Evolutionary conservation across 1,140 invertebrate species (phyloP).

Genomic region (Neodiprion lecontei): DNA sequence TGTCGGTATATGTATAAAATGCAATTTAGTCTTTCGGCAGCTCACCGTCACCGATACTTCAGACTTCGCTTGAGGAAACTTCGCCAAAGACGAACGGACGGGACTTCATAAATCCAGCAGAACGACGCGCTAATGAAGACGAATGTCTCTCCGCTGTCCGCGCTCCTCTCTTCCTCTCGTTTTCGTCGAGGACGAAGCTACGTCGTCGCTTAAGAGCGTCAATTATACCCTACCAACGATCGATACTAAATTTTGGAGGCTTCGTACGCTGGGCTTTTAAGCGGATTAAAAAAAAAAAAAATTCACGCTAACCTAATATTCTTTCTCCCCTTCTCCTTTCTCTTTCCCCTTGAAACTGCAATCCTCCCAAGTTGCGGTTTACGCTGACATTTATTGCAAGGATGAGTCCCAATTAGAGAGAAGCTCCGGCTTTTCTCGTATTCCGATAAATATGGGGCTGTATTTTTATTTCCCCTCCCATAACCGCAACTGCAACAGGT

Average conservation of each 20-base stretch:
- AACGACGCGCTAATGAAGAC: conserved; percentile 6
- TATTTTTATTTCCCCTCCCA: background rate
- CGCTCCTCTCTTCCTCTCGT: background rate
- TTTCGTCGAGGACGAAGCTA: too few species aligned
- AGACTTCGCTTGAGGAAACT: background rate
- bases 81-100: background rate
- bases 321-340: too few species aligned
- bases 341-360: too few species aligned
- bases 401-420: conserved; percentile 7
- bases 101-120: conserved; percentile 7
- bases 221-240: background rate
- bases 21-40: too few species aligned
- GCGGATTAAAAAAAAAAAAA: too few species aligned
- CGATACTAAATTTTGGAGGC: background rate
- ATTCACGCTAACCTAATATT: too few species aligned
- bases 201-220: too few species aligned
- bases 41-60: too few species aligned
- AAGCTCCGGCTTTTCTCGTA: background rate
- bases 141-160: conserved; percentile 1
- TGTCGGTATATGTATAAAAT: too few species aligned
- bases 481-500: too few species aligned
- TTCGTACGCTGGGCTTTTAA: background rate
- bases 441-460: background rate
- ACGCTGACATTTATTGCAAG: background rate
- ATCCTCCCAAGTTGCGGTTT: too few species aligned